Conservation (phyloP, 1,140 invertebrate species). For the Megalopta genalis region DNA sequence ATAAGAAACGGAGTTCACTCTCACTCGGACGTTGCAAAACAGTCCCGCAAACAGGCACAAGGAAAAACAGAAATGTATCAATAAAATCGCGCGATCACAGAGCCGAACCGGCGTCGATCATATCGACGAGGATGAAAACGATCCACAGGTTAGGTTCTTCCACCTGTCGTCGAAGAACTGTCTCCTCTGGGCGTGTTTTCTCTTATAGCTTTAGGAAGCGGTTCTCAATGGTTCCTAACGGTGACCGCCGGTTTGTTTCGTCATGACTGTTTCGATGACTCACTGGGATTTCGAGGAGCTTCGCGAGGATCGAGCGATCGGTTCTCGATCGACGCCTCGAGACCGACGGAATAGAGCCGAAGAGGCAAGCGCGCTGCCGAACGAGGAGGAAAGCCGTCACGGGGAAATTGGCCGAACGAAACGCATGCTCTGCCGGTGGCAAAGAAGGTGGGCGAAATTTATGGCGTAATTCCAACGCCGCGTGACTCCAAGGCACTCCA, state of each 20-base stretch:
- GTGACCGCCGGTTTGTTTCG: neutral
- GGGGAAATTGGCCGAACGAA: conserved; percentile 62
- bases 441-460: conserved; percentile 51
- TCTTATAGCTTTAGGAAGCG: neutral
- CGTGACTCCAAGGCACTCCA: conserved; percentile 11
- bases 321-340: conserved; percentile 9
- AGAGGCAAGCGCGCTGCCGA: conserved; percentile 25
- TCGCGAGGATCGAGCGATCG: neutral
- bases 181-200: neutral
- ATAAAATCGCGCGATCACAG: too few species aligned
- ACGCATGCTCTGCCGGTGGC: conserved; percentile 31
- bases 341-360: conserved; percentile 42
- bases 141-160: too few species aligned
- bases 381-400: conserved; percentile 63
- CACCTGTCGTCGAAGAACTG: neutral
- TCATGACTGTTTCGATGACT: neutral
- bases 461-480: conserved; percentile 52
- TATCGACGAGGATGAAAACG: neutral
- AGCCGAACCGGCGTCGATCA: neutral
- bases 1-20: neutral
- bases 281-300: neutral
- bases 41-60: neutral
- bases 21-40: neutral
- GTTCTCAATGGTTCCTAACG: neutral
- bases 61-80: too few species aligned